phyloP scores from a whole-genome alignment of 2,888 invertebrate genomes.

The Tricholauxania praeusta region DNA sequence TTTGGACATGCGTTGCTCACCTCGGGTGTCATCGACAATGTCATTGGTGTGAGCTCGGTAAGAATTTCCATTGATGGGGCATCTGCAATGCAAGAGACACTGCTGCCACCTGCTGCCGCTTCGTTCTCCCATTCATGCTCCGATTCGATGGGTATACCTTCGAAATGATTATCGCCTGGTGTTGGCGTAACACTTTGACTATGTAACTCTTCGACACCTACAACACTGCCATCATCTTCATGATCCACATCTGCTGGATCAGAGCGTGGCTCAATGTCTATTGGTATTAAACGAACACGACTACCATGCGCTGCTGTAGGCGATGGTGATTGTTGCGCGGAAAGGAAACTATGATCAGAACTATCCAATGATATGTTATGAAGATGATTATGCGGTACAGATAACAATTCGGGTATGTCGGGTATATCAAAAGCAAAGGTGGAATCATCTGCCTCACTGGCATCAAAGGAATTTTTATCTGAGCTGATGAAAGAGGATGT shows the following conservation, averaged over 20 bases:
- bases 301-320: constrained; percentile 28
- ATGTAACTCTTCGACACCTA: constrained; percentile 57
- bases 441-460: constrained; percentile 63
- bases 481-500: constrained; percentile 72
- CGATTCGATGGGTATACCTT: constrained; percentile 39
- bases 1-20: constrained; percentile 55
- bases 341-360: constrained; percentile 63
- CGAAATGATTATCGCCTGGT: constrained; percentile 49
- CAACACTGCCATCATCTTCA: constrained; percentile 55
- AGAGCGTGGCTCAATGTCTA: constrained; percentile 14
- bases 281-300: constrained; percentile 18
- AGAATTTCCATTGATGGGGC: constrained; percentile 49
- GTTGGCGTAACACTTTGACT: constrained; percentile 64
- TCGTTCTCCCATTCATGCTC: constrained; percentile 55
- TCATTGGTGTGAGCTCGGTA: constrained; percentile 51
- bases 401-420: constrained; percentile 62
- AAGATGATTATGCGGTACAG: constrained; percentile 64
- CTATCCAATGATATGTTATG: constrained; percentile 58
- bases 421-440: constrained; percentile 59
- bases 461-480: constrained; percentile 69
- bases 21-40: constrained; percentile 59
- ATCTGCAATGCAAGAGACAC: constrained; percentile 50
- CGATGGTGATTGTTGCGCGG: constrained; percentile 55
- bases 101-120: constrained; percentile 9
- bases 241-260: constrained; percentile 25